Base-by-base conservation (phyloP, 2,113 vertebrate genomes). In the Prionailurus viverrinus region DNA sequence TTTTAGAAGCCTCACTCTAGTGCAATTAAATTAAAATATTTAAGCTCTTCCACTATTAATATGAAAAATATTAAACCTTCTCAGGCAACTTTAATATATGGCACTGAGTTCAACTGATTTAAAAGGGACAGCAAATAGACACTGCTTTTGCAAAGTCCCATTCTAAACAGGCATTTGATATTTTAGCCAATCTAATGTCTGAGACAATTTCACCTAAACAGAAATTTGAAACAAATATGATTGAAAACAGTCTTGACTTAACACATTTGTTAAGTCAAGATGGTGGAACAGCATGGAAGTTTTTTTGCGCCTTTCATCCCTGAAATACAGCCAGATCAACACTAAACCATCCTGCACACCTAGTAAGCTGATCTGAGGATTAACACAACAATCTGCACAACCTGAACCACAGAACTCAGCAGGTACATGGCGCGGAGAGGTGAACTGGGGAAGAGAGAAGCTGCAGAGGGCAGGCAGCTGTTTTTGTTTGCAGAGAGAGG, bases 191-290 rank as follows among this genome's bases (percentile, higher is more conserved):
- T 87, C 69, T 95, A 66, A 88, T 73, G 91, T 93, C 71, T 90
- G 55, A 82, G 81, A 69, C 68, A 76, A 84, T 84, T 71, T 97
- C 33, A 81, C 51, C 91, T 74, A 95, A 82, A 93, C 9, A 89
- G 48, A 93, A 88, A 89, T 16, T 68, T 80, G 41, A 41, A 84
- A 45, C 7, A 94, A 87, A 78, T 53, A 6, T 53, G 29, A 91
- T 92, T 95, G 36, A 29, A 96, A 97, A 79, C 51, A 65, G 76
- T 61, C 69, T 94, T 82, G 45, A 45, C 45, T 45, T 45, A 45
- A 45, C 45, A 45, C 8, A 45, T 45, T 45, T 45, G 45, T 45
- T 45, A 45, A 45, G 45, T 45, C 45, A 45, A 45, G 45, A 45
- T 45, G 45, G 45, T 45, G 45, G 45, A 45, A 45, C 45, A 45